phyloP scores from a whole-genome alignment of 2,797 vertebrate species.

The Sorex maritimensis region DNA sequence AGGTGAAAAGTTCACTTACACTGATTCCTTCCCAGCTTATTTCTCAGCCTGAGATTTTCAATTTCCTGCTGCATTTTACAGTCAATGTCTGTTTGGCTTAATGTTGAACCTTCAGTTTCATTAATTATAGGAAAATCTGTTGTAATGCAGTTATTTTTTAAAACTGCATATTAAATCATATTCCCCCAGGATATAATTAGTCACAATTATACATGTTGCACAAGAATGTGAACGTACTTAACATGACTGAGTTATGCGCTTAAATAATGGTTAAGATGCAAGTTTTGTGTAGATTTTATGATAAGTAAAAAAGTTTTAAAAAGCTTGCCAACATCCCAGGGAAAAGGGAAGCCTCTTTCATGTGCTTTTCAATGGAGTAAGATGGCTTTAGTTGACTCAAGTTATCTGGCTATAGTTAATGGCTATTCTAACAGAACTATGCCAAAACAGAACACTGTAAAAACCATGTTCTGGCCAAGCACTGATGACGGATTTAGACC shows the following conservation, averaged over 20 bases:
- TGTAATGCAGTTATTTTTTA: not conserved
- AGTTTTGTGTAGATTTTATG: conserved; percentile 10
- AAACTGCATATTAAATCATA: conserved; percentile 32
- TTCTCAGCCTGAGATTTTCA: not conserved
- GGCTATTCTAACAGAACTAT: not conserved
- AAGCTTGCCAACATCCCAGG: no score
- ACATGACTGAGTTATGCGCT: not conserved
- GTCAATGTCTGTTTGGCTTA: not conserved
- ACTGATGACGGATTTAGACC: conserved; percentile 22
- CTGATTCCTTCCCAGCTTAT: not conserved
- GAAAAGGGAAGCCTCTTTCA: not conserved
- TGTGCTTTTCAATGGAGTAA: not conserved
- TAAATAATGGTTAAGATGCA: conserved; percentile 15
- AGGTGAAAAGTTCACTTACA: not conserved
- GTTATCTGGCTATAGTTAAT: not conserved
- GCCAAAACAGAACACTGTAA: not conserved
- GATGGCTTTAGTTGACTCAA: conserved; percentile 42
- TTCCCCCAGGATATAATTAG: conserved; percentile 1
- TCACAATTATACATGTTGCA: not conserved
- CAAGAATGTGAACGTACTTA: not conserved
- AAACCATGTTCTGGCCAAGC: not conserved
- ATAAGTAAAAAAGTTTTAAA: no score
- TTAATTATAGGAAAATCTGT: conserved; percentile 43
- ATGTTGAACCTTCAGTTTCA: conserved; percentile 20
- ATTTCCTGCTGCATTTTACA: conserved; percentile 53